phyloP scores from a whole-genome alignment of 2,888 invertebrate species.

The Meliscaeva auricollis region DNA sequence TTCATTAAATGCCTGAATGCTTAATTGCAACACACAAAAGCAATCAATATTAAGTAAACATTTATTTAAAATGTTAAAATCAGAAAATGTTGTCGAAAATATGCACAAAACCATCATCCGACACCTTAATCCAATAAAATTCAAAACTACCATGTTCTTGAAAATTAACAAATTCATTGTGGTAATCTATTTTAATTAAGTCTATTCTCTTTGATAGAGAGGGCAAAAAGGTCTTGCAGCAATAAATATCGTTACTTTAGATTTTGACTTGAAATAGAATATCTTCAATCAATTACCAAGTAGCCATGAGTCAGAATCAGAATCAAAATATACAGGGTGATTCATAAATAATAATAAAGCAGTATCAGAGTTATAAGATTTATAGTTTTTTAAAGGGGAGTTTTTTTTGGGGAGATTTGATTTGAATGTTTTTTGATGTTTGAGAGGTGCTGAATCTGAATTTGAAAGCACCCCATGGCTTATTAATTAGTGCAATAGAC shows the following conservation, averaged over 20 bases:
- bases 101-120: neutral
- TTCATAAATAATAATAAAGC: no score
- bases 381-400: no score
- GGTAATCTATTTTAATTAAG: slow-evolving; percentile 62
- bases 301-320: neutral
- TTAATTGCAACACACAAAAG: no score
- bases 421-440: no score
- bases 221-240: no score
- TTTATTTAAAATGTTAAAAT: neutral
- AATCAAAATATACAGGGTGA: neutral
- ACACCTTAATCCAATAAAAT: slow-evolving; percentile 37
- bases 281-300: slow-evolving; percentile 46
- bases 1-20: no score
- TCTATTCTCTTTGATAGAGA: slow-evolving; percentile 21
- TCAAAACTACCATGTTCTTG: neutral
- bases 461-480: no score
- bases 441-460: no score
- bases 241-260: neutral
- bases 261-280: slow-evolving; percentile 13
- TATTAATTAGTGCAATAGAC: no score
- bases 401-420: no score
- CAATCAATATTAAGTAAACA: neutral
- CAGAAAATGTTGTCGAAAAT: neutral
- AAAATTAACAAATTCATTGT: slow-evolving; percentile 35
- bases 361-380: no score